Percentiles rank a stretch among this genome's conserved stretches.
phyloP scores from a whole-genome alignment of 2,888 invertebrate genomes.

The Hypercompe scribonia region DNA sequence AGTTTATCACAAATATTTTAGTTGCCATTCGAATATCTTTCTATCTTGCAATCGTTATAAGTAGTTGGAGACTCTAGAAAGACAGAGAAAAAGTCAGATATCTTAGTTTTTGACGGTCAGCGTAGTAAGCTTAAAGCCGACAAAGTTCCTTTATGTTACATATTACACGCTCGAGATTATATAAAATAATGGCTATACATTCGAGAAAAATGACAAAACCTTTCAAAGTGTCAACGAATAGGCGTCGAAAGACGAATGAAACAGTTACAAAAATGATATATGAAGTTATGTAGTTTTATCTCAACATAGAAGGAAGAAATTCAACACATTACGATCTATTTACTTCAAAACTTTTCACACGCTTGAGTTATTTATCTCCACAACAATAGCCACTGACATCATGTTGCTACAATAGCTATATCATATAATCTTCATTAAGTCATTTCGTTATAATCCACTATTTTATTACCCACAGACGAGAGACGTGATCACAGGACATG shows the following conservation, averaged over 20 bases:
- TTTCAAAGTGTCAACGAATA: background rate
- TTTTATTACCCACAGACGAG: background rate
- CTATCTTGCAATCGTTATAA: too few species aligned
- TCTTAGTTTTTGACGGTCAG: too few species aligned
- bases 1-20: background rate
- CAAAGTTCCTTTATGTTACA: too few species aligned
- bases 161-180: too few species aligned
- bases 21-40: too few species aligned
- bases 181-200: background rate
- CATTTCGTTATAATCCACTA: background rate
- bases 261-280: background rate
- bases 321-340: background rate
- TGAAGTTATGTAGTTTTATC: background rate
- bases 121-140: too few species aligned
- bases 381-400: constrained; percentile 1
- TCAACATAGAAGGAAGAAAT: background rate
- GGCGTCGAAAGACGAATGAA: background rate
- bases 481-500: constrained; percentile 19
- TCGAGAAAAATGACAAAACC: background rate
- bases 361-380: background rate
- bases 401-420: background rate
- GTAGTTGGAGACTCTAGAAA: too few species aligned
- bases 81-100: too few species aligned
- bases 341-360: background rate
- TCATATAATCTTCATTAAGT: background rate